Percentiles rank a stretch among this genome's conserved stretches.
These are phyloP conservation scores for Pyralis farinalis DNA, from an alignment of 2,888 invertebrate genomes.

Conservation along the genomic window DNA sequence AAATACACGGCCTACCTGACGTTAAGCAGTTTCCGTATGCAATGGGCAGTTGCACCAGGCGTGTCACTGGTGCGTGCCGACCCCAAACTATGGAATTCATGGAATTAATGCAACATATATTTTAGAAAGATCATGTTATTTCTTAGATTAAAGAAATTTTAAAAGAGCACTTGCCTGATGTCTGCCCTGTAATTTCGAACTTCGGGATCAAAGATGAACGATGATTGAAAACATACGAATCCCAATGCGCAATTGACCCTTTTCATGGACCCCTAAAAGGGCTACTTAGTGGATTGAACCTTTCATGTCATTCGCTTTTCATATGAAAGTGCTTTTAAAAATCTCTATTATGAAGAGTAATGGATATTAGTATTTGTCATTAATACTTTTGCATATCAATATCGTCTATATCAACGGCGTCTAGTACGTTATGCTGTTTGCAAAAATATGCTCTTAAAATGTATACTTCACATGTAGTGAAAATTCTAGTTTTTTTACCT, in stretches of 20 bases:
- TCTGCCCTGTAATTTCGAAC: slow-evolving; percentile 36
- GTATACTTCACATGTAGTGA: no score
- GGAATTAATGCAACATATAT: no score
- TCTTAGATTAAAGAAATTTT: slow-evolving; percentile 4
- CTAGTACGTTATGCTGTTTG: no score
- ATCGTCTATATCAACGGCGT: no score
- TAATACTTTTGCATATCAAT: not conserved
- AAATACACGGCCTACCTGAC: no score
- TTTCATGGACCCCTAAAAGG: slow-evolving; percentile 36
- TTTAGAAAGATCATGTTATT: no score
- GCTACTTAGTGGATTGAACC: slow-evolving; percentile 69
- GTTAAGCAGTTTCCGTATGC: no score
- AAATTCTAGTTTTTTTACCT: no score
- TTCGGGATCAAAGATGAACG: slow-evolving; percentile 56
- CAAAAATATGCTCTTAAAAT: no score
- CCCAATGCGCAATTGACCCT: slow-evolving; percentile 63
- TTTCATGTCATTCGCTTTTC: slow-evolving; percentile 59
- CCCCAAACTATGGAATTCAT: no score
- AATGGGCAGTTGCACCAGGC: no score
- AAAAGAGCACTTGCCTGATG: not conserved
- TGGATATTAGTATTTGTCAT: slow-evolving; percentile 8
- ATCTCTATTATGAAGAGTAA: slow-evolving; percentile 18
- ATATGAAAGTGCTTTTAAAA: slow-evolving; percentile 29
- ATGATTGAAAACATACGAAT: slow-evolving; percentile 49
- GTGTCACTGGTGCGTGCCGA: no score